phyloP scores from a whole-genome alignment of 2,797 vertebrate species.

The Betta splendens region DNA sequence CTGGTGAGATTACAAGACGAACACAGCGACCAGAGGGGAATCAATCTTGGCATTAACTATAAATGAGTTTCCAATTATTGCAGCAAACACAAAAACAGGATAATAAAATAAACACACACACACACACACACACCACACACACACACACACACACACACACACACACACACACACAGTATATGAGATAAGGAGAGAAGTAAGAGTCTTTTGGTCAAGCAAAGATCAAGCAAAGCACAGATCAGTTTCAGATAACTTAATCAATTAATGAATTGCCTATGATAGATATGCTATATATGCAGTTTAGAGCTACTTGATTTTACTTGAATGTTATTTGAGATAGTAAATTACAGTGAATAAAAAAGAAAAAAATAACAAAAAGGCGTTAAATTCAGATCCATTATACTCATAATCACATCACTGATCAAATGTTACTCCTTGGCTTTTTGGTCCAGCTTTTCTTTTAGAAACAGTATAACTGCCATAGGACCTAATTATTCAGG shows the following conservation, averaged over 20 bases:
- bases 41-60: conserved; percentile 73
- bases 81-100: conserved; percentile 54
- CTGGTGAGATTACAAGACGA: conserved; percentile 57
- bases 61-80: conserved; percentile 58
- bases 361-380: too few relatives aligned
- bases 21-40: conserved; percentile 58
- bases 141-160: too few relatives aligned
- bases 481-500: too few relatives aligned
- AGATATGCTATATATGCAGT: background rate
- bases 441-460: too few relatives aligned
- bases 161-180: too few relatives aligned
- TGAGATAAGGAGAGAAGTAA: conserved; percentile 25
- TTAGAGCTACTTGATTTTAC: background rate
- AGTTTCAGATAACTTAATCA: too few relatives aligned
- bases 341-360: background rate
- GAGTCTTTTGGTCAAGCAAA: conserved; percentile 25
- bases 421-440: too few relatives aligned
- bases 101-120: conserved; percentile 6
- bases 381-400: too few relatives aligned
- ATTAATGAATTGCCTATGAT: conserved; percentile 34
- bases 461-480: too few relatives aligned
- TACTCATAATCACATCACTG: too few relatives aligned
- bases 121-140: too few relatives aligned
- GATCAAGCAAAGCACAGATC: conserved; percentile 1
- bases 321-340: background rate